Percentiles rank a stretch among this genome's conserved stretches.
These are phyloP conservation scores for Drosophila phalerata DNA, from an alignment of 2,888 invertebrate genomes.

Conservation along the genomic window DNA sequence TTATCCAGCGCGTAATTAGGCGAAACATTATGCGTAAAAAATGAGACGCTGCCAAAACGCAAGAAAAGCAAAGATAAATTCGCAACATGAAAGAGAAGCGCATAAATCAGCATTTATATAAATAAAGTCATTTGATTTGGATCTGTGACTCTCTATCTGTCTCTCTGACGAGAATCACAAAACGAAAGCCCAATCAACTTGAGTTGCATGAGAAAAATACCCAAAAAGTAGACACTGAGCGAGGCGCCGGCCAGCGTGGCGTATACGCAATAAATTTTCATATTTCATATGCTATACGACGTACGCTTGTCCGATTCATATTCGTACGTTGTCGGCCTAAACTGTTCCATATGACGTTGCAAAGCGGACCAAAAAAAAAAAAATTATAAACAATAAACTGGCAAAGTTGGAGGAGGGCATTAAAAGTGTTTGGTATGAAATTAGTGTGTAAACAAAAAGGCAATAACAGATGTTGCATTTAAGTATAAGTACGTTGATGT, in stretches of 20 bases:
- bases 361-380: conserved; percentile 22
- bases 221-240: conserved; percentile 28
- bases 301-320: conserved; percentile 48
- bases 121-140: conserved; percentile 76
- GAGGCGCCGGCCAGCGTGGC: conserved; percentile 47
- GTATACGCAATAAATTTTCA: conserved; percentile 81
- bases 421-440: conserved; percentile 51
- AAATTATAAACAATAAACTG: conserved; percentile 62
- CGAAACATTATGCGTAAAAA: conserved; percentile 63
- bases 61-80: conserved; percentile 51
- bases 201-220: conserved; percentile 60
- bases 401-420: conserved; percentile 28
- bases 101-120: conserved; percentile 76
- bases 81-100: conserved; percentile 73
- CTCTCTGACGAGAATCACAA: conserved; percentile 46
- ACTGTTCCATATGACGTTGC: conserved; percentile 60
- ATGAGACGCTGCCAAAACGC: conserved; percentile 50
- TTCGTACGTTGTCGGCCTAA: conserved; percentile 19
- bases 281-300: conserved; percentile 63
- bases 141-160: conserved; percentile 35
- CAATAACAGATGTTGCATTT: conserved; percentile 76
- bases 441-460: conserved; percentile 69
- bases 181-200: conserved; percentile 68
- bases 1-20: conserved; percentile 74
- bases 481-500: conserved; percentile 46